phyloP scores from a whole-genome alignment of 2,888 invertebrate species.

The Suillia variegata region DNA sequence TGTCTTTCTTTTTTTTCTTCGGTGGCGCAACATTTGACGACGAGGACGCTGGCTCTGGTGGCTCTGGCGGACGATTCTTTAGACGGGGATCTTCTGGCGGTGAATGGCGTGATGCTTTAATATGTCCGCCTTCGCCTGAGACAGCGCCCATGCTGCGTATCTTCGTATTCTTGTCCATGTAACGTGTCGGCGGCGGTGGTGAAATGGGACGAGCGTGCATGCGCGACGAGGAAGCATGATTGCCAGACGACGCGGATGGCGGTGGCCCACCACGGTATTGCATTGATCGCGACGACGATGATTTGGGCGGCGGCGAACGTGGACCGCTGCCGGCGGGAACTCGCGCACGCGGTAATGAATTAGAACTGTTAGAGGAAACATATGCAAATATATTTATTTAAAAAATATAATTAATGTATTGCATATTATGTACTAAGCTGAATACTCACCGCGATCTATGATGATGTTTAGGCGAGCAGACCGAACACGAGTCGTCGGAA shows the following conservation, averaged over 20 bases:
- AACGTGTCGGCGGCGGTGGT: constrained; percentile 42
- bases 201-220: constrained; percentile 53
- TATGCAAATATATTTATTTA: neutral
- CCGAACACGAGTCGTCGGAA: constrained; percentile 83
- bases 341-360: constrained; percentile 65
- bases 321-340: constrained; percentile 48
- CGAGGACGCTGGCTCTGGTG: constrained; percentile 61
- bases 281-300: constrained; percentile 44
- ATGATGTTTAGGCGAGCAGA: constrained; percentile 72
- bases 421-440: neutral
- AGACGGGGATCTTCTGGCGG: constrained; percentile 67
- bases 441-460: constrained; percentile 57
- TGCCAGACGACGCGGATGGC: constrained; percentile 39
- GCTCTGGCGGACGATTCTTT: constrained; percentile 64
- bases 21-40: constrained; percentile 50
- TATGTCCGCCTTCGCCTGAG: constrained; percentile 47
- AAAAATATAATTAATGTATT: too few relatives aligned
- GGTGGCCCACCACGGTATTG: constrained; percentile 47
- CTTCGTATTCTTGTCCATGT: constrained; percentile 52
- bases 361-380: constrained; percentile 62
- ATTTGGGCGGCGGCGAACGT: constrained; percentile 59
- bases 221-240: constrained; percentile 52
- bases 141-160: constrained; percentile 47
- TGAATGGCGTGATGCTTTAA: constrained; percentile 56
- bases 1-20: constrained; percentile 61